Evolutionary conservation across 1,140 invertebrate genomes (phyloP).

Genomic region (Philopotamus ludificatus): DNA sequence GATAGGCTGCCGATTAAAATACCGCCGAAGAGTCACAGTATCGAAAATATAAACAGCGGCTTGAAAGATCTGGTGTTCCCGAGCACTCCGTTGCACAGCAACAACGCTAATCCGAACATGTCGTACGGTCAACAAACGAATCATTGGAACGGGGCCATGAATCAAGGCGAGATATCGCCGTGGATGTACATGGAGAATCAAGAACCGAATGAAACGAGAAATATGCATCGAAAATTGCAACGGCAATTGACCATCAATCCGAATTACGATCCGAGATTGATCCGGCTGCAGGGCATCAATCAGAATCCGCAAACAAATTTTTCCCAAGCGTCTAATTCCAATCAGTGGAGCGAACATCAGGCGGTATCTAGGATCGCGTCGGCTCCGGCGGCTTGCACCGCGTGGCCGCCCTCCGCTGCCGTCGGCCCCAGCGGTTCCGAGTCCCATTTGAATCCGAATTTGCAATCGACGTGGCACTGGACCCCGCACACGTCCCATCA

Average conservation of each 20-base stretch:
- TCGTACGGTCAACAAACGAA: constrained; percentile 2
- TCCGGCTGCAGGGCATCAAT: too few species aligned
- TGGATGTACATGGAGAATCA: constrained; percentile 36
- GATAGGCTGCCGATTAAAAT: background rate
- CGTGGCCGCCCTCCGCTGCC: constrained; percentile 51
- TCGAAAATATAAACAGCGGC: constrained; percentile 38
- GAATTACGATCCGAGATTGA: constrained; percentile 52
- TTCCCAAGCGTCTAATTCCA: constrained; percentile 25
- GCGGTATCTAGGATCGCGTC: constrained; percentile 67
- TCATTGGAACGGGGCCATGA: constrained; percentile 41
- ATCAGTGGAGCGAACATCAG: constrained; percentile 44
- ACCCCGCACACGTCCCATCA: constrained; percentile 59
- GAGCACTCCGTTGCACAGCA: constrained; percentile 28
- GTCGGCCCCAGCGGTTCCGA: constrained; percentile 58
- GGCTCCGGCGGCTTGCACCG: constrained; percentile 66
- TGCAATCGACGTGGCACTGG: constrained; percentile 46
- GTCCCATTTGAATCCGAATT: constrained; percentile 60
- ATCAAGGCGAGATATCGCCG: constrained; percentile 28
- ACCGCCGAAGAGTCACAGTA: background rate
- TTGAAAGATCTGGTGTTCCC: constrained; percentile 43
- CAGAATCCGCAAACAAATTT: constrained; percentile 4
- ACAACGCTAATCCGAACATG: constrained; percentile 10
- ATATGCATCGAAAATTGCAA: constrained; percentile 76
- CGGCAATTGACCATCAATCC: constrained; percentile 82
- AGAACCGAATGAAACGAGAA: constrained; percentile 53